Evolutionary conservation across 2,797 vertebrate species (phyloP).

Genomic region (Loriculus beryllinus): DNA sequence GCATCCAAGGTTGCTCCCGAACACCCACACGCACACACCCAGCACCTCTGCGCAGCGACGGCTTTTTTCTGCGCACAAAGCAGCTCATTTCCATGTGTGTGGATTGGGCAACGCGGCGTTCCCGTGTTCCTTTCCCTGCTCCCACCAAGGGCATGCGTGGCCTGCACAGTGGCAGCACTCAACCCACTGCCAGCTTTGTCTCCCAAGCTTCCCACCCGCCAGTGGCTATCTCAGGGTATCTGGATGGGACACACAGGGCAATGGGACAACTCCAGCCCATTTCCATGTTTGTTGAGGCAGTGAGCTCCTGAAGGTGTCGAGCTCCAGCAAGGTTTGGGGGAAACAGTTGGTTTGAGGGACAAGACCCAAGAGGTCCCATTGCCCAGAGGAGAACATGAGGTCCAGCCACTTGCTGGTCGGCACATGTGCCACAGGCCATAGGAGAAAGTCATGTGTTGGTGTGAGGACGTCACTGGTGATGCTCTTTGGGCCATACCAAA

Average conservation of each 20-base stretch:
- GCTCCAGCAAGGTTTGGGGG: not conserved
- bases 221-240: rapidly evolving
- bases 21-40: constrained; percentile 60
- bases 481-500: rapidly evolving
- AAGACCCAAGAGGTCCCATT: not conserved
- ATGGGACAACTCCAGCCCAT: rapidly evolving
- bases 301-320: not conserved
- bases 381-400: not conserved
- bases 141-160: not conserved
- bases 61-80: constrained; percentile 29
- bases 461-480: rapidly evolving
- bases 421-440: rapidly evolving
- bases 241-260: rapidly evolving
- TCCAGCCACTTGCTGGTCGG: rapidly evolving
- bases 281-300: not conserved
- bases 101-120: not conserved
- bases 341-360: not conserved
- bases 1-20: constrained; percentile 46
- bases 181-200: rapidly evolving
- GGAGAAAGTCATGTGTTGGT: not conserved
- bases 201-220: rapidly evolving
- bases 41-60: not conserved
- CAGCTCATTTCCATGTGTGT: not conserved
- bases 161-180: not conserved
- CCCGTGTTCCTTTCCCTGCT: not conserved